Conservation (phyloP, 1,140 invertebrate species). For the Melanaphis sacchari region DNA sequence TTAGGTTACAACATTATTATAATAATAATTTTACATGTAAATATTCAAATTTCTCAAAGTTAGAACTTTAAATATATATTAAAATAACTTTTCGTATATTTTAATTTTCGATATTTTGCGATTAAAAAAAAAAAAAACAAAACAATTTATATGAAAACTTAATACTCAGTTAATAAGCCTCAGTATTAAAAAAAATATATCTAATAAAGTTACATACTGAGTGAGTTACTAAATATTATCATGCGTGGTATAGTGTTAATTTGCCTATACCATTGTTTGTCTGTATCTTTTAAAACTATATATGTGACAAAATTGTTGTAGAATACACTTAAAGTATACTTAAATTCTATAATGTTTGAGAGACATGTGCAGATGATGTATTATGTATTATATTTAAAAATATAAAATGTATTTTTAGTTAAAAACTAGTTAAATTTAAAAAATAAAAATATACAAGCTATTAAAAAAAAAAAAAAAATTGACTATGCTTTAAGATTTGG, state of each 20-base stretch:
- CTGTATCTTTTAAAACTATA: not conserved
- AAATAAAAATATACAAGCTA: too few relatives aligned
- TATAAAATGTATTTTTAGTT: too few relatives aligned
- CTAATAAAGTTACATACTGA: not conserved
- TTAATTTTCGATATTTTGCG: not conserved
- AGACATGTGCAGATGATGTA: too few relatives aligned
- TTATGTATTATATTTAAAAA: too few relatives aligned
- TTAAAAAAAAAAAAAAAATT: too few relatives aligned
- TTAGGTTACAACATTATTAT: not conserved
- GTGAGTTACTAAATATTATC: not conserved
- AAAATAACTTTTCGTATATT: not conserved
- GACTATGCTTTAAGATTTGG: too few relatives aligned
- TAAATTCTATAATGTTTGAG: not conserved
- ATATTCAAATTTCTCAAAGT: not conserved
- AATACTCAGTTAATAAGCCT: too few relatives aligned
- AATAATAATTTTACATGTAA: not conserved
- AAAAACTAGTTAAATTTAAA: too few relatives aligned
- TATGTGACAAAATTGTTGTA: not conserved
- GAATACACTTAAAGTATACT: too few relatives aligned
- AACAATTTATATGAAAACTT: too few relatives aligned
- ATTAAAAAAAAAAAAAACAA: too few relatives aligned
- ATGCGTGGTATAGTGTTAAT: not conserved
- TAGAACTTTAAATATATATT: not conserved
- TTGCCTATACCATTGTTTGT: not conserved
- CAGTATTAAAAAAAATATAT: not conserved